Evolutionary conservation across 2,797 vertebrate species (phyloP).

Genomic region (Ciconia nigra): DNA sequence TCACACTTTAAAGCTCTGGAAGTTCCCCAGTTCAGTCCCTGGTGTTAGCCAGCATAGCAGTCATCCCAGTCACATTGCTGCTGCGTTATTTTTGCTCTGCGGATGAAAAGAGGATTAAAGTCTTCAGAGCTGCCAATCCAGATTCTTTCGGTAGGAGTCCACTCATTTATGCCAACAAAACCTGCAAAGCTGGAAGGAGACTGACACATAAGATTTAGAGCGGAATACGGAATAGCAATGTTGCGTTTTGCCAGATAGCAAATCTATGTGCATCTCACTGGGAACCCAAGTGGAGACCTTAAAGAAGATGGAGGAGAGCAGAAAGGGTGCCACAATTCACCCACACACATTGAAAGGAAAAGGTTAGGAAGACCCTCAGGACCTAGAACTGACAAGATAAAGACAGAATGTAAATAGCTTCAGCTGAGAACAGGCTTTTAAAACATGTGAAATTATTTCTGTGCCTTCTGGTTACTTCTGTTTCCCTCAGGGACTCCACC

Average conservation of each 20-base stretch:
- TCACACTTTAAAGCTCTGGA: neutral
- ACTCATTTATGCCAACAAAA: slow-evolving; percentile 3
- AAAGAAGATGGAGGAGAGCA: neutral
- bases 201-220: neutral
- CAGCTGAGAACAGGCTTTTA: neutral
- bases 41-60: neutral
- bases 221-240: neutral
- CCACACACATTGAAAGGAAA: neutral
- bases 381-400: neutral
- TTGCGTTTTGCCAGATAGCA: neutral
- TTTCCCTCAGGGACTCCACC: neutral
- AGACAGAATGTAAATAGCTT: neutral
- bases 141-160: neutral
- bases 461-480: neutral
- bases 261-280: neutral
- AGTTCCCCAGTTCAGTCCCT: neutral
- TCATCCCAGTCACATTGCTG: neutral
- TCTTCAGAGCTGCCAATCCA: neutral
- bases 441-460: neutral
- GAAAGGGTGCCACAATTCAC: neutral
- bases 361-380: neutral
- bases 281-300: neutral
- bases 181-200: neutral
- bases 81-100: neutral
- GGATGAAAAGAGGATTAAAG: slow-evolving; percentile 18